Base-by-base conservation (phyloP, 2,888 invertebrate species). In the Coelopa pilipes region DNA sequence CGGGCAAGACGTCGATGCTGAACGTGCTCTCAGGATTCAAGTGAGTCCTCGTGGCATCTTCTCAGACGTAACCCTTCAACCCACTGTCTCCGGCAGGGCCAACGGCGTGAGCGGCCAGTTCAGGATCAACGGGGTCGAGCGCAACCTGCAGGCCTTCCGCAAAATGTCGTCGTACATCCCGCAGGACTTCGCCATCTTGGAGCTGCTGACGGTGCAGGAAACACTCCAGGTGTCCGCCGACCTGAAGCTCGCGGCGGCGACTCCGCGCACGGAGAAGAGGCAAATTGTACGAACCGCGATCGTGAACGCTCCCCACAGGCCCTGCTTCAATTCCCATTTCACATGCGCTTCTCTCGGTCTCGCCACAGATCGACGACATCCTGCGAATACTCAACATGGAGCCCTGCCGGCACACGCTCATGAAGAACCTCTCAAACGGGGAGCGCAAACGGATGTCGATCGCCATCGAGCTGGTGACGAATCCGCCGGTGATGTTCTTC, bases 401-500 rank as follows among this genome's bases (percentile, higher is more conserved):
- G 74, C 89, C 89, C 70, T 90, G 91, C 70, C 89, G 91, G 60
- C 88, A 92, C 79, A 94, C 94, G 0, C 88, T 92, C 77, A 93
- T 94, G 0, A 89, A 89, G 3, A 88, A 90, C 63, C 89, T 97
- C 66, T 96, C 96, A 2, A 97, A 97, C 1, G 97, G 97, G 1
- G 95, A 97, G 87, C 92, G 92, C 80, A 97, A 97, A 87, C 90
- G 97, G 79, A 89, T 97, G 47, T 93, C 96, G 0, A 95, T 97
- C 75, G 97, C 96, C 19, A 89, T 96, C 75, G 97, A 97, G 89
- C 89, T 97, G 78, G 91, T 97, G 79, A 95, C 93, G 83, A 96
- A 97, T 88, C 97, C 97, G 0, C 94, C 95, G 1, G 91, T 97
- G 65, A 95, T 97, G 93, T 96, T 97, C 87, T 93, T 97, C 78